phyloP scores from a whole-genome alignment of 2,888 invertebrate species.

The Plebejus melissa region DNA sequence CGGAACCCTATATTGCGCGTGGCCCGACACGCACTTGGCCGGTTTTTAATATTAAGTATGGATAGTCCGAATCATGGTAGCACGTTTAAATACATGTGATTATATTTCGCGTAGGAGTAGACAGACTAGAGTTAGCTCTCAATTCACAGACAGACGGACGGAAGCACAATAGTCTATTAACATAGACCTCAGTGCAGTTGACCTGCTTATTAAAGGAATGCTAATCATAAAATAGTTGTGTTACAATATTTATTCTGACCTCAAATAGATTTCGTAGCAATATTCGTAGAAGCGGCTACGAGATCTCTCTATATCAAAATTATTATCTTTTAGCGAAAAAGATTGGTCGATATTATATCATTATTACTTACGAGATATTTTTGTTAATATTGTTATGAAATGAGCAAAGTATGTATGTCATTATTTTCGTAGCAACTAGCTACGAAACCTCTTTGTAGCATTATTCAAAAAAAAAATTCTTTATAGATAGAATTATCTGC shows the following conservation, averaged over 20 bases:
- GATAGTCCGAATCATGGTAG: neutral
- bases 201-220: slow-evolving; percentile 6
- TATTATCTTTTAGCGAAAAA: neutral
- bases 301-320: neutral
- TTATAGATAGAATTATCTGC: neutral
- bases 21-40: too few relatives aligned
- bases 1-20: too few relatives aligned
- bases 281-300: neutral
- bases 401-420: too few relatives aligned
- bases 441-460: neutral
- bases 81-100: slow-evolving; percentile 8
- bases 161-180: slow-evolving; percentile 7
- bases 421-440: too few relatives aligned
- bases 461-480: too few relatives aligned
- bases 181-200: slow-evolving; percentile 13
- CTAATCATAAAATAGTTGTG: neutral
- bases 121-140: neutral
- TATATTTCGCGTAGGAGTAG: slow-evolving; percentile 2
- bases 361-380: neutral
- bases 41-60: too few relatives aligned
- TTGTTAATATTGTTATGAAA: neutral
- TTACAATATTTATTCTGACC: neutral
- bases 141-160: slow-evolving; percentile 22
- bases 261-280: neutral
- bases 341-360: neutral